Evolutionary conservation across 2,113 vertebrate species (phyloP), one percentile per base, ranked within the genome.

Genomic region (Anolis sagrei): DNA sequence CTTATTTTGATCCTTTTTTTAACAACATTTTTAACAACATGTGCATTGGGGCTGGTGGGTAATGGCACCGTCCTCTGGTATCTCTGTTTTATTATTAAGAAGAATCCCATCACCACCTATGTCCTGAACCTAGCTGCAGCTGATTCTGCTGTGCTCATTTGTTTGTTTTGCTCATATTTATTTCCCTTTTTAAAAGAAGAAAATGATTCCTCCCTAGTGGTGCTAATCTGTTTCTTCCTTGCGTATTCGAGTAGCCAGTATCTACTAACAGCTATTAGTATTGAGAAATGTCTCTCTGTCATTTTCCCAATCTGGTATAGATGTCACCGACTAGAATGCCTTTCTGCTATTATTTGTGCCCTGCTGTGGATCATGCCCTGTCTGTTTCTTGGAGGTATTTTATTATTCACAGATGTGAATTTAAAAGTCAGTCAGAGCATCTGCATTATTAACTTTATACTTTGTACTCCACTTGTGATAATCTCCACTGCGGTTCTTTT

Each of bases 101-200:
- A 19, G 29, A 90, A 81, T 49, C 34, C 73, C 51, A 78, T 86
- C 51, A 87, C 89, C 39, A 81, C 84, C 27, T 90, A 87, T 54
- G 81, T 87, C 54, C 39, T 87, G 75, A 90, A 87, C 54, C 82
- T 90, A 49, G 85, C 89, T 36, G 1, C 84, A 23, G 89, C 85
- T 54, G 88, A 89, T 81, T 36, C 16, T 18, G n/a, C 13, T 6
- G 49, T 87, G 58, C 78, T 89, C 39, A 25, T 87, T 54, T 81
- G 16, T 54, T 3, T 4, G 0, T 16, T 19, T 16, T 5, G 29
- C 18, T 2, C 14, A 8, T 5, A 13, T n/a, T 10, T 8, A 7
- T n/a, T 18, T 44, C 2, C 5, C 7, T 2, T 21, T 0, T 68
- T 39, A 6, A 4, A n/a, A 48, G 27, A 68, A 29, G 13, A 8